Evolutionary conservation across 2,797 vertebrate genomes (phyloP).

Genomic region (Ibycter americanus): DNA sequence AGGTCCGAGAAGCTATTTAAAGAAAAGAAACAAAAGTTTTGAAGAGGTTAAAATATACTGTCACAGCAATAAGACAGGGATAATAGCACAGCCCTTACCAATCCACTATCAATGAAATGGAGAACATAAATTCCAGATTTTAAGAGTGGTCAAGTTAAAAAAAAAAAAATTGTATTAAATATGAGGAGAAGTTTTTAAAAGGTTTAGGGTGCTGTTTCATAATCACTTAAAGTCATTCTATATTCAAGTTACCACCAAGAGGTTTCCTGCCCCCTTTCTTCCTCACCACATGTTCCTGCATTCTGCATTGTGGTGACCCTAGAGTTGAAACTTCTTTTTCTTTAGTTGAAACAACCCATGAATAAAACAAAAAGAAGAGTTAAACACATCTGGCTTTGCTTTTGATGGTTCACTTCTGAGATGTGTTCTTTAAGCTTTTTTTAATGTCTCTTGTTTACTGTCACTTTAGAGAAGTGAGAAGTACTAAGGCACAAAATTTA

Average conservation of each 20-base stretch:
- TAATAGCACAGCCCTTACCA: not conserved
- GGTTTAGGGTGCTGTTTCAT: not conserved
- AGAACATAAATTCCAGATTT: not conserved
- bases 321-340: not conserved
- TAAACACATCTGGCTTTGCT: not conserved
- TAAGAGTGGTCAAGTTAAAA: not conserved
- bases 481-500: not conserved
- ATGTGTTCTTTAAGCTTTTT: not conserved
- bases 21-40: slow-evolving; percentile 47
- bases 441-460: not conserved
- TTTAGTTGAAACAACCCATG: not conserved
- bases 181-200: not conserved
- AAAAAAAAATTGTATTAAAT: slow-evolving; percentile 3
- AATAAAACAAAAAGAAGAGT: not conserved
- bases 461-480: not conserved
- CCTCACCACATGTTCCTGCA: not conserved
- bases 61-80: not conserved
- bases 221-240: not conserved
- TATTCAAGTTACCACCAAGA: not conserved
- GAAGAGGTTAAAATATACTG: not conserved
- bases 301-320: not conserved
- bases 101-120: not conserved
- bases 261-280: not conserved
- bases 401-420: not conserved
- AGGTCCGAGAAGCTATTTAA: slow-evolving; percentile 80